Evolutionary conservation across 2,888 invertebrate genomes (phyloP).

Genomic region (Apeira syringaria): DNA sequence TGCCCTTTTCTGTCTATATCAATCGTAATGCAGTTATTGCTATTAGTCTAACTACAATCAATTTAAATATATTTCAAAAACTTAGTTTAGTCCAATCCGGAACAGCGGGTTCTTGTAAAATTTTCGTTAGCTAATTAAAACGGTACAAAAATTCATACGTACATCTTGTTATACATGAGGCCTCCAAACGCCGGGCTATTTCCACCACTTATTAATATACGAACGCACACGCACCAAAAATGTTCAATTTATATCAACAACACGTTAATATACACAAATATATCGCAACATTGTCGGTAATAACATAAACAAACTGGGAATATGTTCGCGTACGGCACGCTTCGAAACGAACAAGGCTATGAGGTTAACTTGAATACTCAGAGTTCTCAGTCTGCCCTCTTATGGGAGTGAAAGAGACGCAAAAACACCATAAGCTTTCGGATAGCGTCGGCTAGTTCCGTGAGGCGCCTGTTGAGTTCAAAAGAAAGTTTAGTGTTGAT

Average conservation of each 20-base stretch:
- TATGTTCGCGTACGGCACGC: conserved; percentile 38
- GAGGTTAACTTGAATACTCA: conserved; percentile 37
- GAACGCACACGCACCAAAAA: conserved; percentile 37
- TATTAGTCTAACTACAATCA: no score
- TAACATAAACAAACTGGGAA: conserved; percentile 53
- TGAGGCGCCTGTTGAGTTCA: conserved; percentile 49
- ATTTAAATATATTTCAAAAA: no score
- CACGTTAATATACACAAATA: conserved; percentile 54
- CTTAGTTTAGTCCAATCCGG: no score
- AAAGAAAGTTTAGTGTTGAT: conserved; percentile 49
- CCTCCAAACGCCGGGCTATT: conserved; percentile 35
- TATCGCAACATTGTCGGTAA: conserved; percentile 59
- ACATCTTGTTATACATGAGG: conserved; percentile 39
- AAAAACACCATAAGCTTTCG: conserved; percentile 73
- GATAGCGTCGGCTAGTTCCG: conserved; percentile 62
- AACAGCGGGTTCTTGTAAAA: no score
- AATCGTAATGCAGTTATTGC: no score
- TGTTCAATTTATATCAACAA: conserved; percentile 40
- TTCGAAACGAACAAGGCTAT: conserved; percentile 27
- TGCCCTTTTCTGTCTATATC: no score
- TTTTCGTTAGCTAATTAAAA: no score
- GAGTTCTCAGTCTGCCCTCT: conserved; percentile 48
- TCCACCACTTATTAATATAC: conserved; percentile 37
- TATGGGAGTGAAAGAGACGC: conserved; percentile 62
- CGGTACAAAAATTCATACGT: conserved; percentile 27